Conservation (phyloP, 1,140 invertebrate genomes). For the Philotrypesis tridentata region DNA sequence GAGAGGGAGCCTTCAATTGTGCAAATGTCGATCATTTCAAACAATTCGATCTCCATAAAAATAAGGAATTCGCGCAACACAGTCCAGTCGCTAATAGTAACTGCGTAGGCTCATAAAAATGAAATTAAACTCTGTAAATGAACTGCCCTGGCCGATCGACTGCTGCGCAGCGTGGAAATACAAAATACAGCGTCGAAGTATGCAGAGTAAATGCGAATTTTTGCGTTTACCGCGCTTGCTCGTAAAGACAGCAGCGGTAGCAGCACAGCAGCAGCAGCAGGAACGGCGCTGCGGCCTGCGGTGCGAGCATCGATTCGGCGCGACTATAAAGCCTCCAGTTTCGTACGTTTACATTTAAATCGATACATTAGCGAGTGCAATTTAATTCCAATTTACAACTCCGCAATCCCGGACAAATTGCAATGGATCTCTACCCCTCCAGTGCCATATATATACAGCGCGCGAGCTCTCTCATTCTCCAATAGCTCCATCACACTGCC, state of each 20-base stretch:
- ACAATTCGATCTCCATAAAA: background rate
- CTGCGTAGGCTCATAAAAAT: background rate
- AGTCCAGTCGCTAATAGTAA: background rate
- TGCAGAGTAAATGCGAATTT: conserved; percentile 29
- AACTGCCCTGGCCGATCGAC: background rate
- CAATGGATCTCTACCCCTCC: conserved; percentile 42
- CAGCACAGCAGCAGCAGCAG: too few relatives aligned
- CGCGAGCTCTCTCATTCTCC: background rate
- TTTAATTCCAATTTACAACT: conserved; percentile 64
- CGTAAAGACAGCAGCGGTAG: conserved; percentile 37
- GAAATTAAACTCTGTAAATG: background rate
- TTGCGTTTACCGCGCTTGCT: conserved; percentile 19
- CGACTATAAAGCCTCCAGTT: conserved; percentile 56
- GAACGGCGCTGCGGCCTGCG: conserved; percentile 20
- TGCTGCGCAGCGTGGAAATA: background rate
- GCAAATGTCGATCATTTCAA: too few relatives aligned
- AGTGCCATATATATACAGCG: conserved; percentile 35
- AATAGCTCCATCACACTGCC: background rate
- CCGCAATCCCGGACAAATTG: conserved; percentile 47
- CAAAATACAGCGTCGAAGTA: conserved; percentile 2
- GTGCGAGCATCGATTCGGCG: conserved; percentile 41
- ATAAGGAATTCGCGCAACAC: background rate
- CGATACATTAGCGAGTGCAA: conserved; percentile 62
- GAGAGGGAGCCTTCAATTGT: too few relatives aligned
- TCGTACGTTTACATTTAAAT: conserved; percentile 65